Conservation (phyloP, 92 coral and sea anemone genomes). For the Porites evermanni region DNA sequence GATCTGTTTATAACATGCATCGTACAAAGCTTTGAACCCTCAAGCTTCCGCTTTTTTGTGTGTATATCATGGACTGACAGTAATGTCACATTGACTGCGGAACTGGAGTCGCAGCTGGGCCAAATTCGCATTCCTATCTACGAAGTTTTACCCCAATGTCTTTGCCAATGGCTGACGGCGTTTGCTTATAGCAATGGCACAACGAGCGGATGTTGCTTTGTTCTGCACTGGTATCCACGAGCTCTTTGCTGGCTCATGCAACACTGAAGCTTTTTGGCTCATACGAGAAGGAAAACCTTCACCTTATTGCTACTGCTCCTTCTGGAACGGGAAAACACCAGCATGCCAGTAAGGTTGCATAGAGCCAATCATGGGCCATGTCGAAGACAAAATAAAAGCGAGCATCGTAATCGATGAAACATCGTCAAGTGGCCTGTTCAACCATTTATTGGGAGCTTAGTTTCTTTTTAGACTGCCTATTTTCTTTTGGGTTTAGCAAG, state of each 20-base stretch:
- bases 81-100: constrained; percentile 5
- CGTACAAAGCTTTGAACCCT: too few species aligned
- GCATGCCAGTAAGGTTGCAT: constrained; percentile 55
- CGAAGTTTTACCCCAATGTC: constrained; percentile 34
- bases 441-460: constrained; percentile 21
- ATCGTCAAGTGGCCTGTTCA: constrained; percentile 63
- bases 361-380: constrained; percentile 43
- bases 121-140: constrained; percentile 42
- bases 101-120: constrained; percentile 43
- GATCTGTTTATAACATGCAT: too few species aligned
- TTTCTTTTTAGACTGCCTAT: neutral
- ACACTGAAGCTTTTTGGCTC: constrained; percentile 53
- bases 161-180: constrained; percentile 33
- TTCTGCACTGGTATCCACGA: constrained; percentile 18
- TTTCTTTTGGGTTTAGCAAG: too few species aligned
- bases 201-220: constrained; percentile 31
- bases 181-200: constrained; percentile 49
- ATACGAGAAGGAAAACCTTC: constrained; percentile 51
- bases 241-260: constrained; percentile 45
- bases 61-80: too few species aligned
- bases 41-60: too few species aligned
- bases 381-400: constrained; percentile 47
- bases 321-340: constrained; percentile 71
- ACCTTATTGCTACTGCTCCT: constrained; percentile 58
- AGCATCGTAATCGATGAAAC: constrained; percentile 63